Conservation (phyloP, 2,113 vertebrate genomes). For the Bos javanicus region DNA sequence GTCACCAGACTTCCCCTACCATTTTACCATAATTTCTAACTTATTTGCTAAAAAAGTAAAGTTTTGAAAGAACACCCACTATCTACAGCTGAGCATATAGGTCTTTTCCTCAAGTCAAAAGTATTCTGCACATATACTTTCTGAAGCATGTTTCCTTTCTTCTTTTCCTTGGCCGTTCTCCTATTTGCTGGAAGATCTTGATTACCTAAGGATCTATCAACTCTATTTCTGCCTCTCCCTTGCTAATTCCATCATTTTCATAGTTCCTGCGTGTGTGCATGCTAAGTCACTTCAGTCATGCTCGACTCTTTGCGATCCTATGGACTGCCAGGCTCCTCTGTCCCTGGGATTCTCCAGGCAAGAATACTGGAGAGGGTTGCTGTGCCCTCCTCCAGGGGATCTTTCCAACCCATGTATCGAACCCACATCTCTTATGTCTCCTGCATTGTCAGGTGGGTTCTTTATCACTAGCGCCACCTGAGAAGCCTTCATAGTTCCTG, state of each 20-base stretch:
- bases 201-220: neutral
- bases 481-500: neutral
- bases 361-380: neutral
- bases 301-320: rapidly evolving
- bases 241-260: neutral
- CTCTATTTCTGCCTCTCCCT: neutral
- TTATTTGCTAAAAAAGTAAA: neutral
- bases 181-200: neutral
- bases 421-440: neutral
- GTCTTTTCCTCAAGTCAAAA: neutral
- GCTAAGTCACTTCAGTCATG: neutral
- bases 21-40: neutral
- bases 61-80: neutral
- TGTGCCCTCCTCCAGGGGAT: neutral
- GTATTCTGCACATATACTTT: neutral
- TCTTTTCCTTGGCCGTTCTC: neutral
- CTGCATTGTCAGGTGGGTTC: neutral
- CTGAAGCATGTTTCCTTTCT: neutral
- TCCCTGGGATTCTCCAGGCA: neutral
- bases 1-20: neutral
- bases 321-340: neutral
- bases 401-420: neutral
- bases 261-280: neutral
- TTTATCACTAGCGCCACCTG: neutral
- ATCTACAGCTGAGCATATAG: neutral